These are phyloP conservation scores for Rhadinocentrus ornatus DNA, from an alignment of 2,797 vertebrate genomes.

Conservation along the genomic window DNA sequence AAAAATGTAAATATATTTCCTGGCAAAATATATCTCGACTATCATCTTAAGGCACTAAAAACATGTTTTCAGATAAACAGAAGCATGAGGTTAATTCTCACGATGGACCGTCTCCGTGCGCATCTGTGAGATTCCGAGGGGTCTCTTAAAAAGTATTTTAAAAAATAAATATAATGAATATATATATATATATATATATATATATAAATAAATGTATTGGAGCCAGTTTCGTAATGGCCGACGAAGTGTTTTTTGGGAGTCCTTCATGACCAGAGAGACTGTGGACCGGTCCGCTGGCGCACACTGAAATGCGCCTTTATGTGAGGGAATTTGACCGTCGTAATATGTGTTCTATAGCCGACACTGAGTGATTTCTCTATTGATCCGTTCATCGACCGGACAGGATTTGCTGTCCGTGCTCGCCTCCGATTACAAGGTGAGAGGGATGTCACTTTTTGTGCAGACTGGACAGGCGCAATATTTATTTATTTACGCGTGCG, in stretches of 20 bases:
- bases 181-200: too few species aligned
- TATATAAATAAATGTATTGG: neutral
- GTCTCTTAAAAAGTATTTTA: constrained; percentile 21
- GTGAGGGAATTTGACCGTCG: constrained; percentile 46
- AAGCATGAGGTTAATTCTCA: constrained; percentile 19
- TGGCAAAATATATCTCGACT: neutral
- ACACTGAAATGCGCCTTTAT: constrained; percentile 26
- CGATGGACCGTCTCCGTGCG: constrained; percentile 52
- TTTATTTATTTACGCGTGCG: constrained; percentile 50
- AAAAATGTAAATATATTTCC: neutral
- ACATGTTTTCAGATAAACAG: neutral
- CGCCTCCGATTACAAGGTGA: constrained; percentile 13
- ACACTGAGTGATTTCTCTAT: constrained; percentile 41
- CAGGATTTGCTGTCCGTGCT: constrained; percentile 21
- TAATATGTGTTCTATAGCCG: constrained; percentile 36
- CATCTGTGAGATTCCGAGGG: constrained; percentile 36
- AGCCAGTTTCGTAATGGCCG: constrained; percentile 8
- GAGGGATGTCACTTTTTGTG: constrained; percentile 39
- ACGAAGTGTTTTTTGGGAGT: constrained; percentile 22
- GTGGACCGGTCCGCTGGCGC: constrained; percentile 54
- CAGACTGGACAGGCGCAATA: constrained; percentile 48
- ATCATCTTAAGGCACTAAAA: neutral
- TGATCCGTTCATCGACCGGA: constrained; percentile 31
- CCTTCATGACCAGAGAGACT: constrained; percentile 29
- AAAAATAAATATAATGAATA: too few species aligned